A percentile compares a stretch with the other conserved stretches of the same genome.
These are phyloP conservation scores for Spodoptera littoralis DNA, from an alignment of 2,888 invertebrate genomes.

Conservation along the genomic window DNA sequence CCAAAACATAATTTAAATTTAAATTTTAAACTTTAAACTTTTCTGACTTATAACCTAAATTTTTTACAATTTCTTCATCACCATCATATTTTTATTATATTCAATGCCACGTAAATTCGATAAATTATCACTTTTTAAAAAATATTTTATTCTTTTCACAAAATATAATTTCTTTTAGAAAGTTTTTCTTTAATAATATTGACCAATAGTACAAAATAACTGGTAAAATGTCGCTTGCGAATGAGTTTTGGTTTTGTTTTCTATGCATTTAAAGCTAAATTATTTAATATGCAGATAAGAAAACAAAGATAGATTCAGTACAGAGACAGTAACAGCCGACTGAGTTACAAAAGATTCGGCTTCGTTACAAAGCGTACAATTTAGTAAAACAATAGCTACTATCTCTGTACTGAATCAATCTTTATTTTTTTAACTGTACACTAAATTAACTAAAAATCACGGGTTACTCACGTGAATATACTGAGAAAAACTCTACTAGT, in stretches of 20 bases:
- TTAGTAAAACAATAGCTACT: too few relatives aligned
- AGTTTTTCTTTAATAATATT: slow-evolving; percentile 33
- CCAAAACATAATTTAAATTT: slow-evolving; percentile 52
- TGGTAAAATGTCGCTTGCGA: slow-evolving; percentile 25
- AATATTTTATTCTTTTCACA: slow-evolving; percentile 53
- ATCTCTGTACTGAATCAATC: too few relatives aligned
- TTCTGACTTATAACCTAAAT: slow-evolving; percentile 47
- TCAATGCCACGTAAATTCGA: slow-evolving; percentile 86
- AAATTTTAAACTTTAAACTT: slow-evolving; percentile 2
- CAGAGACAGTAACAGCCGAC: too few relatives aligned
- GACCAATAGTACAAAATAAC: slow-evolving; percentile 42
- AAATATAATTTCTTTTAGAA: slow-evolving; percentile 48
- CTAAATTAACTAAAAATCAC: too few relatives aligned
- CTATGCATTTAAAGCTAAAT: too few relatives aligned
- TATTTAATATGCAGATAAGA: too few relatives aligned
- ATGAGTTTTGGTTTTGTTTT: slow-evolving; percentile 10
- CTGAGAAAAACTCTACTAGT: too few relatives aligned
- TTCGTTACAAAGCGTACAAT: too few relatives aligned
- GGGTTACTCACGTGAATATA: too few relatives aligned
- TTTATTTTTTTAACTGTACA: too few relatives aligned
- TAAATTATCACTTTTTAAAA: slow-evolving; percentile 78
- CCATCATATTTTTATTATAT: slow-evolving; percentile 13
- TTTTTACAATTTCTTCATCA: slow-evolving; percentile 37
- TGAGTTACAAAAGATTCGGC: too few relatives aligned
- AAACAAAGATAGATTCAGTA: too few relatives aligned